Percentiles rank a stretch among this genome's conserved stretches.
Conservation (phyloP, 2,797 vertebrate species). For the Taenioides sp. region DNA sequence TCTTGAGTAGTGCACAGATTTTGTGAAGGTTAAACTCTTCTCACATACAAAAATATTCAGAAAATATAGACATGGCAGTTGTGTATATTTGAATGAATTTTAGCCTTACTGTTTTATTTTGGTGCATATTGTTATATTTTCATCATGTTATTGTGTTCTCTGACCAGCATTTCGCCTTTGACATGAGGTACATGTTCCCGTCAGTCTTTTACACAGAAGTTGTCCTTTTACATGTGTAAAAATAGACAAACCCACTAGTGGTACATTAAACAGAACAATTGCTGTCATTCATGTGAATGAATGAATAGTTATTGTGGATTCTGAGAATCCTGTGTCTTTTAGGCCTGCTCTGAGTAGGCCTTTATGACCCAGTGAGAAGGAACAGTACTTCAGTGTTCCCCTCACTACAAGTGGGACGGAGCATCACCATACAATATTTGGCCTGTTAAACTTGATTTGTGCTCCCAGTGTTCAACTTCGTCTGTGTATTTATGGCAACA, state of each 20-base stretch:
- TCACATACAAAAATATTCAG: neutral
- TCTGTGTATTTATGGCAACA: conserved; percentile 64
- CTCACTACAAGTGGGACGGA: conserved; percentile 73
- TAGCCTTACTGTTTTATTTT: neutral
- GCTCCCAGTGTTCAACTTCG: conserved; percentile 64
- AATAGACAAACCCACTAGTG: conserved; percentile 63
- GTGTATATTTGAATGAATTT: neutral
- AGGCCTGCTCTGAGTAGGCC: conserved; percentile 60
- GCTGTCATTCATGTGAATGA: conserved; percentile 67
- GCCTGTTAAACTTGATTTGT: conserved; percentile 70
- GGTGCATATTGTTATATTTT: neutral
- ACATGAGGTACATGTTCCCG: conserved; percentile 13
- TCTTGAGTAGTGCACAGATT: neutral
- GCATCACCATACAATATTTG: conserved; percentile 74
- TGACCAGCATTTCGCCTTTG: neutral
- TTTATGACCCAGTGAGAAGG: conserved; percentile 52
- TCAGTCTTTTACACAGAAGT: conserved; percentile 25
- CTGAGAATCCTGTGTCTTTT: conserved; percentile 63
- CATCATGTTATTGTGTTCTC: neutral
- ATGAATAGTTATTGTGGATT: conserved; percentile 74
- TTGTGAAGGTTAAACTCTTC: neutral
- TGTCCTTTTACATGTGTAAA: conserved; percentile 57
- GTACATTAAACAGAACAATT: conserved; percentile 66
- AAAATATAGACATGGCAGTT: too few relatives aligned
- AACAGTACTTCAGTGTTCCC: conserved; percentile 77